Conservation (phyloP, 2,113 vertebrate genomes). For the Etheostoma cragini region DNA sequence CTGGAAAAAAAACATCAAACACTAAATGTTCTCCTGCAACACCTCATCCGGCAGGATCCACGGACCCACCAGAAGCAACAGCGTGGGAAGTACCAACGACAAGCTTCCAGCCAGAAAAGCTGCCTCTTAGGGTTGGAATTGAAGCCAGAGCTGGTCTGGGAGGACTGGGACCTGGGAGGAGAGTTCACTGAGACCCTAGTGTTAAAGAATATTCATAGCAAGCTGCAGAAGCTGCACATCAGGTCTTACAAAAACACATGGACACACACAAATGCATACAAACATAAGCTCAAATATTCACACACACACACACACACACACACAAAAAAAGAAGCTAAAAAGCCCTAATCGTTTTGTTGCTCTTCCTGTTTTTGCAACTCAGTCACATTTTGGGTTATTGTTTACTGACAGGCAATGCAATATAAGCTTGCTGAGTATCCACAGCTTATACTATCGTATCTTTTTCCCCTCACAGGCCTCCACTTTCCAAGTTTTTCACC, state of each 20-base stretch:
- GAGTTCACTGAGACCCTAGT: slow-evolving; percentile 87
- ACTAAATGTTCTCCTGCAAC: not conserved
- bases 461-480: slow-evolving; percentile 82
- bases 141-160: slow-evolving; percentile 86
- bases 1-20: not conserved
- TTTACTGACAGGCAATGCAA: not conserved
- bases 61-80: slow-evolving; percentile 40
- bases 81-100: slow-evolving; percentile 37
- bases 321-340: not conserved
- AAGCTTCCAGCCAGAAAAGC: slow-evolving; percentile 73
- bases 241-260: slow-evolving; percentile 64
- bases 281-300: not conserved
- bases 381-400: not conserved
- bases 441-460: not conserved
- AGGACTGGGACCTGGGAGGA: slow-evolving; percentile 86
- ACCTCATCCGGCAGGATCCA: slow-evolving; percentile 6
- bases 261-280: not conserved
- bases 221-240: slow-evolving; percentile 89
- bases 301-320: no score
- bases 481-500: slow-evolving; percentile 88
- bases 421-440: slow-evolving; percentile 13
- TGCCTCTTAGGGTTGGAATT: slow-evolving; percentile 89
- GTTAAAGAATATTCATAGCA: slow-evolving; percentile 89
- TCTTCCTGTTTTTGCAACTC: no score
- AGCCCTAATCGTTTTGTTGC: no score